phyloP scores from a whole-genome alignment of 2,113 vertebrate genomes.

The Hypomesus transpacificus region DNA sequence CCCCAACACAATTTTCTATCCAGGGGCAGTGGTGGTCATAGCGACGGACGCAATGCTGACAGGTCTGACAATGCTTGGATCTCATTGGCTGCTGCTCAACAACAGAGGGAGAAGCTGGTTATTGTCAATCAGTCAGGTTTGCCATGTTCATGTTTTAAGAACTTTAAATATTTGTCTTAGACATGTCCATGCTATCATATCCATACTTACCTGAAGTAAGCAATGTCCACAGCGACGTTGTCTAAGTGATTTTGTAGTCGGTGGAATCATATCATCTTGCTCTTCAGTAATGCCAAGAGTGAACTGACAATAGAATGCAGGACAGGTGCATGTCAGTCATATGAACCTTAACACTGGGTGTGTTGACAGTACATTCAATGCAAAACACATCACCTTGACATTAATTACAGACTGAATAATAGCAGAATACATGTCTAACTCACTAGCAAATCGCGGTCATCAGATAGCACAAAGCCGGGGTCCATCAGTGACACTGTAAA shows the following conservation, averaged over 20 bases:
- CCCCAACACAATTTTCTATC: conserved; percentile 94
- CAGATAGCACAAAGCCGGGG: conserved; percentile 83
- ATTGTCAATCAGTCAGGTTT: not conserved
- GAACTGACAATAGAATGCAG: conserved; percentile 42
- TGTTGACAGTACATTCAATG: not conserved
- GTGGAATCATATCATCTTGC: conserved; percentile 69
- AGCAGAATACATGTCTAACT: not conserved
- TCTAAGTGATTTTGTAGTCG: conserved; percentile 54
- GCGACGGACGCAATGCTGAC: conserved; percentile 85
- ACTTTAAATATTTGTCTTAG: too few relatives aligned
- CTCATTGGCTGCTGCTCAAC: conserved; percentile 86
- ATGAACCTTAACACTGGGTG: not conserved
- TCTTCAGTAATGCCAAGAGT: conserved; percentile 70
- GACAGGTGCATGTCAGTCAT: too few relatives aligned
- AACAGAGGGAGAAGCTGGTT: not conserved
- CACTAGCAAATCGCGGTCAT: conserved; percentile 55
- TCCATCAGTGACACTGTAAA: conserved; percentile 94
- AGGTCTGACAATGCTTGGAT: conserved; percentile 86
- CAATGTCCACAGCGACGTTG: conserved; percentile 85
- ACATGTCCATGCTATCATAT: not conserved
- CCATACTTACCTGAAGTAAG: conserved; percentile 78
- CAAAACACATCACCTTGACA: too few relatives aligned
- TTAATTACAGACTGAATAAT: too few relatives aligned
- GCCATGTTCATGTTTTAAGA: too few relatives aligned
- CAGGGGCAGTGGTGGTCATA: conserved; percentile 97